Evolutionary conservation across 1,140 invertebrate species (phyloP).

Genomic region (Bombus haemorrhoidalis): DNA sequence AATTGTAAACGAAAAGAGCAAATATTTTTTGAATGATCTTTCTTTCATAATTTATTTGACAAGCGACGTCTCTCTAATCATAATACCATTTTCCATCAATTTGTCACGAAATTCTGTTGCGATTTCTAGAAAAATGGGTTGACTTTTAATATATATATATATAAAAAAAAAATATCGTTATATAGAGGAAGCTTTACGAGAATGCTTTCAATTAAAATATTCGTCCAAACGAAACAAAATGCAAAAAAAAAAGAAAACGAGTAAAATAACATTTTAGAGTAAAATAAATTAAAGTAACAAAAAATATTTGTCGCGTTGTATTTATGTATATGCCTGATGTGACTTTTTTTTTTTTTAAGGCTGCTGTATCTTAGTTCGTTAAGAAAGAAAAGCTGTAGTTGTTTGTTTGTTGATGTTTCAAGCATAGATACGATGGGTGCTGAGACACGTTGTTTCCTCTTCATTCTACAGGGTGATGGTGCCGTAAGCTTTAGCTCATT

Average conservation of each 20-base stretch:
- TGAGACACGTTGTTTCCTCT: slow-evolving; percentile 21
- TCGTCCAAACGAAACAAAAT: background rate
- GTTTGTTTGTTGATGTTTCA: background rate
- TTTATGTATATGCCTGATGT: background rate
- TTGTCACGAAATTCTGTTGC: too few species aligned
- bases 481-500: slow-evolving; percentile 66
- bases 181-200: background rate
- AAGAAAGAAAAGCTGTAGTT: background rate
- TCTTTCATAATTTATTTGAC: too few species aligned
- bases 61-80: too few species aligned
- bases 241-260: background rate
- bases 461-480: slow-evolving; percentile 61
- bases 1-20: too few species aligned
- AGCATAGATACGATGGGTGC: background rate
- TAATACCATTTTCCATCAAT: too few species aligned
- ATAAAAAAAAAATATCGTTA: too few species aligned
- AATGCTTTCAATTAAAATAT: background rate
- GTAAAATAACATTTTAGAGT: background rate
- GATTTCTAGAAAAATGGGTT: too few species aligned
- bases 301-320: background rate
- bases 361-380: background rate
- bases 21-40: too few species aligned
- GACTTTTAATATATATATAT: too few species aligned
- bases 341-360: background rate
- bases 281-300: background rate